Conservation (phyloP, 2,797 vertebrate genomes). For the Pelodytes ibericus region DNA sequence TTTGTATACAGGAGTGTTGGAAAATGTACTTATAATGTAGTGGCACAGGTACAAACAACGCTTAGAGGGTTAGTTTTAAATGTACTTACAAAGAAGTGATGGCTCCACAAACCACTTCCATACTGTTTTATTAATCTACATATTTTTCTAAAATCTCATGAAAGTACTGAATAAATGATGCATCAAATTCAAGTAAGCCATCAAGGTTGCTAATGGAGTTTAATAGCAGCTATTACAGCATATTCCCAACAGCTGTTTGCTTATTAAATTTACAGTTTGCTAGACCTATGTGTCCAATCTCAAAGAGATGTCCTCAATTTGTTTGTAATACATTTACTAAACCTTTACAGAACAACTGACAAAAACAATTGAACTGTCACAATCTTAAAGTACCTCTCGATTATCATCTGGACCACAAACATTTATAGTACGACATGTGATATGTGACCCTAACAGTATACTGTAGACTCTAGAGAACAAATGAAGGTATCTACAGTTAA, state of each 20-base stretch:
- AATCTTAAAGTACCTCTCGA: not conserved
- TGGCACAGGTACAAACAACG: no score
- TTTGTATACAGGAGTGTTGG: no score
- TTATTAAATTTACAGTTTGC: constrained; percentile 79
- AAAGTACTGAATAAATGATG: constrained; percentile 80
- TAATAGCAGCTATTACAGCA: constrained; percentile 82
- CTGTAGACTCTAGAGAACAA: no score
- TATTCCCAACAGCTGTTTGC: constrained; percentile 84
- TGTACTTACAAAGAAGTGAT: no score
- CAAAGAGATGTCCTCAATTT: constrained; percentile 73
- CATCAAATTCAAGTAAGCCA: constrained; percentile 81
- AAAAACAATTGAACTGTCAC: not conserved
- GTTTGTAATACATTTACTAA: constrained; percentile 78
- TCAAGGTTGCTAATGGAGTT: constrained; percentile 83
- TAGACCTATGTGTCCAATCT: constrained; percentile 80
- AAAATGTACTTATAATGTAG: no score
- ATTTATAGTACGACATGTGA: no score
- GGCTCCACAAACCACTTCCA: no score
- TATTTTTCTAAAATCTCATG: constrained; percentile 71
- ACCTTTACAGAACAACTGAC: constrained; percentile 61
- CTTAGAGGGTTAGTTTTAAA: no score
- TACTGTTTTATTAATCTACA: constrained; percentile 70
- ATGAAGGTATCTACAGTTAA: no score
- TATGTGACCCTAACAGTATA: no score
- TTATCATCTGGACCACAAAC: not conserved